Percentiles rank a stretch among this genome's conserved stretches.
These are phyloP conservation scores for Psittacula derbiana DNA, from an alignment of 2,797 vertebrate species.

Conservation along the genomic window DNA sequence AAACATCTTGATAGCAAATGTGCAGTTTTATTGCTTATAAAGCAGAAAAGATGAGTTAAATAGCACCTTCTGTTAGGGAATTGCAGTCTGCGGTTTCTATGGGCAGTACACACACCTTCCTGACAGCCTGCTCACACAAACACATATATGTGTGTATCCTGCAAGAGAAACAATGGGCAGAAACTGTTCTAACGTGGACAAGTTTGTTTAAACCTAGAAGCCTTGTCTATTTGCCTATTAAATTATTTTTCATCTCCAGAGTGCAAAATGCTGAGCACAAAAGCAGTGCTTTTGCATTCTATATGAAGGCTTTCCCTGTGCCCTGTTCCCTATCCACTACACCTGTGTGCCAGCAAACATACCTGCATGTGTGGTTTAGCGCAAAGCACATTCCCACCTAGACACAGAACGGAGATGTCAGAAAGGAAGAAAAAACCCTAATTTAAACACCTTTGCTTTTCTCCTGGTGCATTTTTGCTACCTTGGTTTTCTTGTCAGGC, in stretches of 20 bases:
- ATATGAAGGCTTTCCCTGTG: not conserved
- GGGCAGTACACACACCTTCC: not conserved
- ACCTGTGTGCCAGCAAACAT: not conserved
- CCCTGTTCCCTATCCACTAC: not conserved
- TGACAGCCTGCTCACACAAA: no score
- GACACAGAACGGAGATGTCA: not conserved
- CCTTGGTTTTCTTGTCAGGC: not conserved
- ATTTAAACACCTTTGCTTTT: not conserved
- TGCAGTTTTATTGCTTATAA: not conserved
- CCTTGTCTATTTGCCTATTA: not conserved
- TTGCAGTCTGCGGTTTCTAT: rapidly evolving
- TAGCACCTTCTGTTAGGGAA: not conserved
- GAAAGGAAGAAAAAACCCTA: not conserved
- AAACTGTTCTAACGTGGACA: not conserved
- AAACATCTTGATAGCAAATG: rapidly evolving
- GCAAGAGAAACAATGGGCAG: not conserved
- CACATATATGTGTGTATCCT: rapidly evolving
- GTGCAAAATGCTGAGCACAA: not conserved
- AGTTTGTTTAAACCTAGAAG: not conserved
- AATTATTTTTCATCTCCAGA: not conserved
- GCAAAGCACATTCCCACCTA: not conserved
- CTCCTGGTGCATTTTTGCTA: not conserved
- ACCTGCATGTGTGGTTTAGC: not conserved
- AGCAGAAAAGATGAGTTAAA: not conserved
- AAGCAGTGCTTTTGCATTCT: not conserved